Evolutionary conservation across 2,888 invertebrate species (phyloP).

Genomic region (Choristoneura rosaceana): DNA sequence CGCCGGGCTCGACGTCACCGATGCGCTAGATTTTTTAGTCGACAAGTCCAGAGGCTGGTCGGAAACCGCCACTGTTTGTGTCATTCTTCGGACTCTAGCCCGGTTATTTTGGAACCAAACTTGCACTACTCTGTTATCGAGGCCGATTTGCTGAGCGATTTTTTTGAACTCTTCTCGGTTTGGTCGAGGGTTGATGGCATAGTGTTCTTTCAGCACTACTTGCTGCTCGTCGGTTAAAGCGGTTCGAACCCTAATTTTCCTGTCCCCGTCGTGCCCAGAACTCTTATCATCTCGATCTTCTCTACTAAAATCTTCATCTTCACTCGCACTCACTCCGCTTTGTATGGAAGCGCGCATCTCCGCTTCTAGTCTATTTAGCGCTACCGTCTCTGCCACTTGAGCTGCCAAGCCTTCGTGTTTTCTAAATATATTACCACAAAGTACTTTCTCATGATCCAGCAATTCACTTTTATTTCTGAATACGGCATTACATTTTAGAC

Average conservation of each 20-base stretch:
- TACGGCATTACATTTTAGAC: constrained; percentile 85
- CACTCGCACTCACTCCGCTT: constrained; percentile 85
- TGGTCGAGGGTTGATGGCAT: constrained; percentile 95
- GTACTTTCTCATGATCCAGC: constrained; percentile 90
- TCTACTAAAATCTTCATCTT: constrained; percentile 86
- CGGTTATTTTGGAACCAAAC: constrained; percentile 99
- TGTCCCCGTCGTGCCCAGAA: constrained; percentile 86
- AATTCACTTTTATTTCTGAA: constrained; percentile 86
- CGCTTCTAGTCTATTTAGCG: constrained; percentile 81
- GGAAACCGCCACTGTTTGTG: constrained; percentile 67
- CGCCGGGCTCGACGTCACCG: constrained; percentile 85
- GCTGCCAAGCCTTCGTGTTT: constrained; percentile 92
- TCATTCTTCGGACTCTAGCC: constrained; percentile 92
- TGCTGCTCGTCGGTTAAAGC: constrained; percentile 98
- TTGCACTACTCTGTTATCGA: constrained; percentile 93
- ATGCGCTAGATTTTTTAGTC: constrained; percentile 89
- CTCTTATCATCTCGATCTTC: constrained; percentile 83
- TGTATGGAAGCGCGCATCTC: constrained; percentile 81
- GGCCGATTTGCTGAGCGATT: constrained; percentile 92
- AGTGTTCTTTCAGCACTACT: constrained; percentile 94
- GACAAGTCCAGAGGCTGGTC: constrained; percentile 97
- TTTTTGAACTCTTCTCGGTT: constrained; percentile 96
- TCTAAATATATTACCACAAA: constrained; percentile 84
- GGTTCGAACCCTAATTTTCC: constrained; percentile 96
- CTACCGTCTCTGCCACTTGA: constrained; percentile 89